Evolutionary conservation across 92 coral and sea anemone species (phyloP), one percentile per base, ranked within the genome.

Genomic region (Micromussa lordhowensis): DNA sequence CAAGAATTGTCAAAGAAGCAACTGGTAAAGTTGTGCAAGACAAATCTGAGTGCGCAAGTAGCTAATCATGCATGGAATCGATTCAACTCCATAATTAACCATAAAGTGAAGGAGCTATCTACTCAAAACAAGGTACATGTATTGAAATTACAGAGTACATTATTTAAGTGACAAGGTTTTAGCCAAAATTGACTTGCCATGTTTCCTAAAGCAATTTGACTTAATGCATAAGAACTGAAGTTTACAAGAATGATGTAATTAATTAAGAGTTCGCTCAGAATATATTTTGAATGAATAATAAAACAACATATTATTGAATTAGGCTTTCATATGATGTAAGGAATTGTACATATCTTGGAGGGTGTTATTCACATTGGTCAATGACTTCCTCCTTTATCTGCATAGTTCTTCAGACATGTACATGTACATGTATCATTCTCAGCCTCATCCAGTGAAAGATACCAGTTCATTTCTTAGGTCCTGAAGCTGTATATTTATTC

Each of bases 51-150:
- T n/a, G n/a, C n/a, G n/a, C 40, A 36, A 36, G 40, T 36, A 36
- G 40, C 40, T 36, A 36, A n/a, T n/a, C n/a, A n/a, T n/a, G n/a
- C n/a, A n/a, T n/a, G n/a, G n/a, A 36, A 36, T 5, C 2, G 69
- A 63, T 63, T 63, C 69, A 63, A 8, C 69, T 63, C 3, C 69
- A 63, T 63, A 63, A 63, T 63, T 63, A 63, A 2, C n/a, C n/a
- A n/a, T 63, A 63, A 63, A 63, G 69, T 63, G 69, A 63, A 63
- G 7, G 69, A 63, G 69, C 69, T 63, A 63, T 63, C 69, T n/a
- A 8, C 69, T 63, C 69, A 63, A 63, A 63, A 63, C 69, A 63
- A 63, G 69, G 69, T 63, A 63, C 69, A 63, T 63, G 69, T 63
- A 63, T 63, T 63, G 3, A 63, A 63, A 63, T 18, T 63, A 63